These are phyloP conservation scores for Gambusia yucatana DNA, from an alignment of 2,797 vertebrate species.

Conservation along the genomic window DNA sequence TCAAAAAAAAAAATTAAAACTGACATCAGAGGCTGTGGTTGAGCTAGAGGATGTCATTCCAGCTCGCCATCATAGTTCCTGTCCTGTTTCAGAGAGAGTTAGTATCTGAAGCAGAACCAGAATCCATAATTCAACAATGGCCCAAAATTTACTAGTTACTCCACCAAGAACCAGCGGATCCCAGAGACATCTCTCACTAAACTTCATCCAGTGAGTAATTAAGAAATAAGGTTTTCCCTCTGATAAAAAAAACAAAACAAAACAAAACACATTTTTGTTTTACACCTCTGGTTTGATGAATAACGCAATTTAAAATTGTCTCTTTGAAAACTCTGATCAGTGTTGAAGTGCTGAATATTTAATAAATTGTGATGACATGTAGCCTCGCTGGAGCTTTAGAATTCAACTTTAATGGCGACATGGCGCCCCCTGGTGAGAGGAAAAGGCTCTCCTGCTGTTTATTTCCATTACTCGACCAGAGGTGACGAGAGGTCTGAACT, in stretches of 20 bases:
- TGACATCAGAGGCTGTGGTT: no score
- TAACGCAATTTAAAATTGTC: neutral
- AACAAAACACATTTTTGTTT: neutral
- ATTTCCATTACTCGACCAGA: neutral
- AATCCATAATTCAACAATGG: no score
- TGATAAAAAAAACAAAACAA: neutral
- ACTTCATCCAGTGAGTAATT: neutral
- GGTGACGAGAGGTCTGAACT: neutral
- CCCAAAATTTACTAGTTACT: neutral
- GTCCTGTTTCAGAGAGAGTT: no score
- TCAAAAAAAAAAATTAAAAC: no score
- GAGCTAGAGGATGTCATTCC: no score
- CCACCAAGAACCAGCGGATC: neutral
- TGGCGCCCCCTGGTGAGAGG: conserved; percentile 50
- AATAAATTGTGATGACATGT: neutral
- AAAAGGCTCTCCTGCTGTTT: neutral
- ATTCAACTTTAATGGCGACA: neutral
- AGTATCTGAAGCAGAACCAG: no score
- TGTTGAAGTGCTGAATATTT: neutral
- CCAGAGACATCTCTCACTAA: neutral
- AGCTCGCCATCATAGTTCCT: no score
- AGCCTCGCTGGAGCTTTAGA: neutral
- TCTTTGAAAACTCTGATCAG: neutral
- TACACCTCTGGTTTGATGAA: neutral
- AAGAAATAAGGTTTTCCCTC: neutral